Base-by-base conservation (phyloP, 2,888 invertebrate genomes). In the Pheosia tremula region DNA sequence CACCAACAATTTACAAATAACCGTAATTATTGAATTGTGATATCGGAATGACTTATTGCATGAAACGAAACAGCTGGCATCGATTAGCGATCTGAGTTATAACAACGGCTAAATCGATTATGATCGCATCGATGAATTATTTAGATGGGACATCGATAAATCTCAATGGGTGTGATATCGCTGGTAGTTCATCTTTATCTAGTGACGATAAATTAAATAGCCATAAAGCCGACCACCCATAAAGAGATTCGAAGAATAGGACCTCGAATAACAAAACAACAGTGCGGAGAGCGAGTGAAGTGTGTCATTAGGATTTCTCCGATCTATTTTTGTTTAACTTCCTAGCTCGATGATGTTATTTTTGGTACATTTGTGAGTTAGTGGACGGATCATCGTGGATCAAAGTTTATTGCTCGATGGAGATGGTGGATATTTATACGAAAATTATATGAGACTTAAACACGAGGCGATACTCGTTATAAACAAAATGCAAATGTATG, bases 271-370 rank as follows among this genome's bases (percentile, higher is more conserved):
- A 74, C 69, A 78, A 80, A 81, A 80, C 80, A 82, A 80, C 75
- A 74, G 62, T 71, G 74, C 65, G 68, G 71, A 79, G 77, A 71
- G 80, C 68, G 81, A 83, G 81, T 85, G 85, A 89, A 87, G 85
- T 88, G 85, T 90, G 89, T 90, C 90, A 90, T 89, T 87, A 84
- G 86, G 86, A 84, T 87, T 83, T 80, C 82, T 80, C 73, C 74
- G 75, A 84, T 86, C 87, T 90, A 91, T 90, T 89, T 88, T 79
- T 67, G 83, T 81, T 67, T 61, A 52, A 77, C 77, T 75, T 79
- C 79, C 81, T 78, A 71, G 71, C 61, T 47, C 60, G 69, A 74
- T 72, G 66, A 71, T 79, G 76, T 81, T 85, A 85, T 86, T 86
- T 85, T 81, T 80, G 75, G 74, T 74, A 68, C 74, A 69, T 66